A percentile compares a stretch with the other conserved stretches of the same genome.
Evolutionary conservation across 2,888 invertebrate species (phyloP).

Genomic region (Athripsodes cinereus): DNA sequence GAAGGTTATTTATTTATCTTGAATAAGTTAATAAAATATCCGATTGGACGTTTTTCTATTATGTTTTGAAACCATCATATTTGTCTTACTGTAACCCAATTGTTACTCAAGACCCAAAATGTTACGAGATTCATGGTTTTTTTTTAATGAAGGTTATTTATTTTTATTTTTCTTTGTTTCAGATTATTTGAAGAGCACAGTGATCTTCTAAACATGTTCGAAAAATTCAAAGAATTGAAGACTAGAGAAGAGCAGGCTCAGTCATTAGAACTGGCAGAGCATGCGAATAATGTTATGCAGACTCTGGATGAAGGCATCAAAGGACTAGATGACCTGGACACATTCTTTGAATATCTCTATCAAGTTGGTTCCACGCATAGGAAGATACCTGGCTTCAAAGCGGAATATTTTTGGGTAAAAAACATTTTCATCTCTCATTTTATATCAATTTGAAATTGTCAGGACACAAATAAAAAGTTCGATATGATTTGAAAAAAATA

Average conservation of each 20-base stretch:
- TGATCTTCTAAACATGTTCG: conserved; percentile 72
- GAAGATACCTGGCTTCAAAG: conserved; percentile 78
- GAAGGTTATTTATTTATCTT: too few species aligned
- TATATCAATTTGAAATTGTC: too few species aligned
- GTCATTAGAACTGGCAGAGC: conserved; percentile 78
- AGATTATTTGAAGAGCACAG: conserved; percentile 84
- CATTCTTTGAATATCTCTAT: conserved; percentile 74
- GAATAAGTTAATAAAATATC: too few species aligned
- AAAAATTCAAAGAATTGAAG: conserved; percentile 71
- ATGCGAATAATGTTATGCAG: conserved; percentile 84
- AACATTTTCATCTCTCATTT: neutral
- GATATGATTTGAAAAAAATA: too few species aligned
- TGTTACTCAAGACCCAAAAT: too few species aligned
- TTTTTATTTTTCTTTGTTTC: conserved; percentile 29
- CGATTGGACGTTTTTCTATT: too few species aligned
- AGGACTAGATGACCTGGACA: conserved; percentile 77
- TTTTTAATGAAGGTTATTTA: too few species aligned
- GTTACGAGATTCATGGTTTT: too few species aligned
- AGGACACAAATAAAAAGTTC: too few species aligned
- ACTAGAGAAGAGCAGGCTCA: conserved; percentile 75
- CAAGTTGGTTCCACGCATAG: conserved; percentile 79
- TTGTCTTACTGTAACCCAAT: too few species aligned
- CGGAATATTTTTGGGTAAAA: conserved; percentile 83
- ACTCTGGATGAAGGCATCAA: conserved; percentile 86
- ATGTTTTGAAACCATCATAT: too few species aligned